Evolutionary conservation across 2,113 vertebrate genomes (phyloP), one percentile per base, ranked within the genome.

Genomic region (Muntiacus reevesi): DNA sequence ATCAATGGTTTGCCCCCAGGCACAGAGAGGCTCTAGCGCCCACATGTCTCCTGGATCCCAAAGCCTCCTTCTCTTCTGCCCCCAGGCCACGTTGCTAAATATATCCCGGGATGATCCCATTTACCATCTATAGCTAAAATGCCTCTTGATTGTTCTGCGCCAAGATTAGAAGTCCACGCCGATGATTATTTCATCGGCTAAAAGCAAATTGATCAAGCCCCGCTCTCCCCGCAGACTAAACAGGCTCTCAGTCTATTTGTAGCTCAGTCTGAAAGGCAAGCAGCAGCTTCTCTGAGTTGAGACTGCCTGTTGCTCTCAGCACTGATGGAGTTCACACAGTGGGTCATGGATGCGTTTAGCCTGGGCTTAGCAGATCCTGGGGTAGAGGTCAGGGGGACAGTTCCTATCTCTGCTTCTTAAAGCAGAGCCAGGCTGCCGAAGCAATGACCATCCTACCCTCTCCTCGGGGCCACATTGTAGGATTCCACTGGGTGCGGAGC

Each of bases 131-230:
- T 57, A 95, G 97, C 97, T 93, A 87, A 97, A 97, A 98, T 88
- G 95, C 74, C 89, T 98, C 92, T 74, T 85, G 89, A 94, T 95
- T 94, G 81, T 85, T 84, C 93, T 7, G 60, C n/a, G 45, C 93
- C 98, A 96, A 98, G 98, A 97, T 98, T 93, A 98, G 98, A 97
- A 97, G 94, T 92, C 96, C 4, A 97, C 45, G 15, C 87, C 91
- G 87, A 97, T 94, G 97, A 97, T 95, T 97, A 96, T 97, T 98
- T 97, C 97, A 98, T 96, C 15, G 74, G 95, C 97, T 98, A 98
- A 98, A 97, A 98, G 97, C 98, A 97, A 98, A 98, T 97, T 96
- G 98, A 98, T 97, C 97, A 97, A 95, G 87, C 91, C 59, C 79
- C 0, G 23, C 79, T 92, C 84, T 97, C 97, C 96, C 97, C 83